These are phyloP conservation scores for Graptemys geographica DNA, from an alignment of 2,797 vertebrate genomes.

Conservation along the genomic window DNA sequence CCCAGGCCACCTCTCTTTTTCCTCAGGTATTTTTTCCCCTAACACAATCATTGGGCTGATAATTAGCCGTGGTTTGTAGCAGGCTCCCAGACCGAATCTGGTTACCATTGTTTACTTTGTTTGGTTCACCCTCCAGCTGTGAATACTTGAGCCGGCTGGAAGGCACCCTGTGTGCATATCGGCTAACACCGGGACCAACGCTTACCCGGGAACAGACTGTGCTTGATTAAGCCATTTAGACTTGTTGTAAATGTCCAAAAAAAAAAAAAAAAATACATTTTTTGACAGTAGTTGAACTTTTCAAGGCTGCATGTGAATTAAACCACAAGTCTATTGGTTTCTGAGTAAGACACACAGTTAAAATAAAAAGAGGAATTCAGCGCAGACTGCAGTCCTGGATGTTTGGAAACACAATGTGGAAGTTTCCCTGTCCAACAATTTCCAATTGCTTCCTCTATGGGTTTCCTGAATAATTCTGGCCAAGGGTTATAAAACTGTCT, in stretches of 20 bases:
- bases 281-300: background rate
- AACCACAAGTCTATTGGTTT: background rate
- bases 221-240: background rate
- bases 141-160: slow-evolving; percentile 41
- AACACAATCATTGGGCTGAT: rapidly evolving
- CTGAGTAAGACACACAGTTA: background rate
- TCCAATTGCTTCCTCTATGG: slow-evolving; percentile 68
- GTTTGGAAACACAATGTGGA: slow-evolving; percentile 45
- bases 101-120: slow-evolving; percentile 57
- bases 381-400: rapidly evolving
- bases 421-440: slow-evolving; percentile 58
- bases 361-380: background rate
- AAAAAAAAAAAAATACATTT: background rate
- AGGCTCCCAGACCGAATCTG: background rate
- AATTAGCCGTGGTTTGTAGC: slow-evolving; percentile 9
- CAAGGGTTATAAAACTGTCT: background rate
- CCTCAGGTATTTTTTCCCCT: rapidly evolving
- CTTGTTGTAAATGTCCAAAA: slow-evolving; percentile 27
- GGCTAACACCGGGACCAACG: background rate
- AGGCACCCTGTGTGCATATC: background rate
- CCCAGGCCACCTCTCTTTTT: background rate
- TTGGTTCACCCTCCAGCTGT: slow-evolving; percentile 61
- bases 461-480: slow-evolving; percentile 64
- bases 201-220: slow-evolving; percentile 32
- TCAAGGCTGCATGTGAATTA: slow-evolving; percentile 19